Evolutionary conservation across 2,113 vertebrate species (phyloP).

Genomic region (Nibea albiflora): DNA sequence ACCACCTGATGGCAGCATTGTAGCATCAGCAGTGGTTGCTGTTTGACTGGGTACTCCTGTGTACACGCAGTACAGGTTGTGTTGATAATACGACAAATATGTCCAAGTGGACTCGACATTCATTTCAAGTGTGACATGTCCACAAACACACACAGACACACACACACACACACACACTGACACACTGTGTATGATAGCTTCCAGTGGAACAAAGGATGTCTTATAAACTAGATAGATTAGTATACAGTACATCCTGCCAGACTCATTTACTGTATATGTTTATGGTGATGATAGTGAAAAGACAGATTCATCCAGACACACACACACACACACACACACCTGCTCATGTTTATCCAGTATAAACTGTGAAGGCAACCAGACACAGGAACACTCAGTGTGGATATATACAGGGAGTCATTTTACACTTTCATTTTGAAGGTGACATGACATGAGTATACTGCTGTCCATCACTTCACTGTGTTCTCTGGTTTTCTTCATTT

Average conservation of each 20-base stretch:
- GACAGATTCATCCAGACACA: slow-evolving; percentile 7
- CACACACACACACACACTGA: neutral
- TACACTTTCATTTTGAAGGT: slow-evolving; percentile 16
- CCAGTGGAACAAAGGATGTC: slow-evolving; percentile 13
- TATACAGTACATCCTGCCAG: slow-evolving; percentile 16
- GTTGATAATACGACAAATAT: neutral
- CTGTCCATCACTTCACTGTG: too few relatives aligned
- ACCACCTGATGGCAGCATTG: slow-evolving; percentile 44
- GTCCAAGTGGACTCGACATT: neutral
- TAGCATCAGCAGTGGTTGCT: neutral
- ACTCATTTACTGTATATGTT: neutral
- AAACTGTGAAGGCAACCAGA: slow-evolving; percentile 45
- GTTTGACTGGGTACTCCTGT: neutral
- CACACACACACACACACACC: neutral
- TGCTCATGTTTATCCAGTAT: slow-evolving; percentile 28
- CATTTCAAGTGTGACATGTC: neutral
- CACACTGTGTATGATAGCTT: neutral
- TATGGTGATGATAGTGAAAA: slow-evolving; percentile 25
- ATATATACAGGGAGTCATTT: slow-evolving; percentile 3
- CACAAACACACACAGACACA: neutral
- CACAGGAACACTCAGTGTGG: slow-evolving; percentile 21
- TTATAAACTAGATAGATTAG: neutral
- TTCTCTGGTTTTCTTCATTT: neutral
- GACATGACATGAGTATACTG: neutral
- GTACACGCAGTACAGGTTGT: neutral